A percentile compares a stretch with the other conserved stretches of the same genome.
phyloP scores from a whole-genome alignment of 2,888 invertebrate species.

The Craniophora ligustri region DNA sequence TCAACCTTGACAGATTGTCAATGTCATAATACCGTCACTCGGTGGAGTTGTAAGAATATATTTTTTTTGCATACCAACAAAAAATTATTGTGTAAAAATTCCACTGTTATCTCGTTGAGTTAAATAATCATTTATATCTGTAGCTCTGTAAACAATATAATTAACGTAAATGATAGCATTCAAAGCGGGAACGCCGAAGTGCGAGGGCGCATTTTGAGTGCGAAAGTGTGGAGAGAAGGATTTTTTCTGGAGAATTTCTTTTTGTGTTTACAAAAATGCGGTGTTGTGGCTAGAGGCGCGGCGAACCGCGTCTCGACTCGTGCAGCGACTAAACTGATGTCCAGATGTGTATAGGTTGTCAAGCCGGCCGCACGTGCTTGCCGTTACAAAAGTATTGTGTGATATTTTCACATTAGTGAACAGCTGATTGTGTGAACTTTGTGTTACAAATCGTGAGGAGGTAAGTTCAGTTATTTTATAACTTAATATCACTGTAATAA shows the following conservation, averaged over 20 bases:
- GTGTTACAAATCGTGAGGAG: constrained; percentile 40
- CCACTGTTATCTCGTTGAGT: constrained; percentile 63
- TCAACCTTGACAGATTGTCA: constrained; percentile 25
- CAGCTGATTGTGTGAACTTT: constrained; percentile 65
- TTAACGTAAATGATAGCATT: constrained; percentile 64
- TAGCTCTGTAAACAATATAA: constrained; percentile 62
- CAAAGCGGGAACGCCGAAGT: constrained; percentile 60
- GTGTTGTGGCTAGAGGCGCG: constrained; percentile 76
- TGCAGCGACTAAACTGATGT: constrained; percentile 47
- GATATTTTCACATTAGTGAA: constrained; percentile 51
- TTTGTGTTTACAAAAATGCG: constrained; percentile 75
- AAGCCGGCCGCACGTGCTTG: constrained; percentile 62
- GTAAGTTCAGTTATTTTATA: constrained; percentile 46
- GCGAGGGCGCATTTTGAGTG: constrained; percentile 66
- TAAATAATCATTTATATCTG: constrained; percentile 49
- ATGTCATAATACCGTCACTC: constrained; percentile 34
- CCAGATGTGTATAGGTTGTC: constrained; percentile 68
- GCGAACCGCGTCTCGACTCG: constrained; percentile 72
- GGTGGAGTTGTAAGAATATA: constrained; percentile 13
- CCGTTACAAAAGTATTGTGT: constrained; percentile 52
- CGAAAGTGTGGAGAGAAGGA: constrained; percentile 15
- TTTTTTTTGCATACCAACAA: constrained; percentile 36
- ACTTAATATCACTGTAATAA: constrained; percentile 27
- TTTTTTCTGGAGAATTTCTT: constrained; percentile 53
- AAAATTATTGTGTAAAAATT: constrained; percentile 70